Base-by-base conservation (phyloP, 2,113 vertebrate species). In the Corapipo altera region DNA sequence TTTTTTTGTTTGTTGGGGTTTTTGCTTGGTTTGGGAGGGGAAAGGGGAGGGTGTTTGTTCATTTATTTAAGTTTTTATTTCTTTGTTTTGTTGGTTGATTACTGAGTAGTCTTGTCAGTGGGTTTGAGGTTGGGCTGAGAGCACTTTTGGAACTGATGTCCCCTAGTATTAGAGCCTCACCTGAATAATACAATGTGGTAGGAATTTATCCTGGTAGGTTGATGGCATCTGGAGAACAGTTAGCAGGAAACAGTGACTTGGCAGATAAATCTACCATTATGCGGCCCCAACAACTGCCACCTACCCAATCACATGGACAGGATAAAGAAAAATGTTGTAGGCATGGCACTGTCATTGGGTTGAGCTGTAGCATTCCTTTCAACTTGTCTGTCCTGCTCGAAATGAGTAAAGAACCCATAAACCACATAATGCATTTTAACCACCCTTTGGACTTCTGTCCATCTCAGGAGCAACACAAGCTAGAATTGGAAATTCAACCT, bases 1-100 rank as follows among this genome's bases (percentile, higher is more conserved):
- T 26, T 14, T 49, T 15, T 51, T 51, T 15, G 24, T 26, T 51
- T 51, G 52, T 11, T 54, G 52, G 28, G 49, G 52, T 35, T n/a
- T 13, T 3, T 55, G 22, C 8, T 27, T 58, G 44, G 5, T 20
- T 39, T 30, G 39, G 39, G 39, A 41, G 39, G 39, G 39, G 39
- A 12, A 13, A 23, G n/a, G 26, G 26, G 6, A 10, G 12, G 35
- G 67, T 3, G 10, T 35, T 72, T 2, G 5, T 66, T n/a, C 0
- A 11, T 64, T 65, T 78, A 26, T 54, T 78, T 5, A 2, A 19
- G 4, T 2, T 55, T 79, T 58, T 20, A 4, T 58, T 81, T 58
- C 5, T 58, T 48, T 85, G 5, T 17, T 89, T 81, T 43, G 2
- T 11, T 80, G 6, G 17, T 44, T 46, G 19, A 41, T 43, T 51